Evolutionary conservation across 2,113 vertebrate genomes (phyloP), one percentile per base, ranked within the genome.

Genomic region (Saccopteryx bilineata): DNA sequence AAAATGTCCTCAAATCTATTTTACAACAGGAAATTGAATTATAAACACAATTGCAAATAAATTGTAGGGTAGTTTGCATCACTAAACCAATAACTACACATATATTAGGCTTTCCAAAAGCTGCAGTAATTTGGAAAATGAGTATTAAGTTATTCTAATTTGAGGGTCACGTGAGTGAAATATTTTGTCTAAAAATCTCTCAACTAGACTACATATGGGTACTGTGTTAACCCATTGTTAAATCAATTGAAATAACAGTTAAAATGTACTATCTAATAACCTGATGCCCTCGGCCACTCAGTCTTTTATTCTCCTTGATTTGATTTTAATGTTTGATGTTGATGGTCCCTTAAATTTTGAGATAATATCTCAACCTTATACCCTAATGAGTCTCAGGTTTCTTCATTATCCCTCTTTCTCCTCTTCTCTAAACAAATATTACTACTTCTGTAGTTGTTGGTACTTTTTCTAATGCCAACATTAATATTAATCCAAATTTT

Each of bases 241-340:
- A 78, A 81, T 87, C 92, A 75, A 50, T 52, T 46, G 23, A 94
- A 89, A 80, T 80, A 90, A 76, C 31, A 87, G 71, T 85, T 63
- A 80, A 93, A 81, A 78, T n/a, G 7, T 3, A 19, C 19, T 74
- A 5, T 31, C 23, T 83, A 26, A n/a, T 68, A 33, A 78, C 52
- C 66, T 54, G 52, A 54, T 66, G 54, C 28, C 66, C 0, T 81
- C 56, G 26, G 10, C 18, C 18, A 52, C 19, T 80, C 12, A 74
- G 14, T 28, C 26, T 68, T 79, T 91, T 76, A 50, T 80, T 93
- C 33, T 94, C 13, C 6, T 91, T 74, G 31, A 5, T 79, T 93
- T 80, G 74, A 54, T 74, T 72, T 84, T 50, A 83, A 2, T 11
- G 7, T 89, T 65, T 50, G 13, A 48, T 75, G 12, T 50, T 96